phyloP scores from a whole-genome alignment of 2,888 invertebrate genomes.

The Drosophila tripunctata region DNA sequence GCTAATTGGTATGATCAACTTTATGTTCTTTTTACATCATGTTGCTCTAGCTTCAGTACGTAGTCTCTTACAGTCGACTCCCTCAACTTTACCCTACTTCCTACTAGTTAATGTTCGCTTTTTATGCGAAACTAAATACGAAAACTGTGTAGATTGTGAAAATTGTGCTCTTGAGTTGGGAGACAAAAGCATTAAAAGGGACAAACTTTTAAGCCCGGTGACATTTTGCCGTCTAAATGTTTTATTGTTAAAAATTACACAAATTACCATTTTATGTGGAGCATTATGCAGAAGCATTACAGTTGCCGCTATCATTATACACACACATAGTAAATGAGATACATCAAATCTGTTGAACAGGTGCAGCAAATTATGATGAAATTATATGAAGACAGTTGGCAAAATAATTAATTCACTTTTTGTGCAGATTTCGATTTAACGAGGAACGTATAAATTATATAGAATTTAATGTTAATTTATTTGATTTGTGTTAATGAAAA shows the following conservation, averaged over 20 bases:
- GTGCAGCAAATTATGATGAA: conserved; percentile 73
- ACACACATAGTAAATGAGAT: conserved; percentile 24
- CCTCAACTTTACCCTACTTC: too few species aligned
- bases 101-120: conserved; percentile 33
- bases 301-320: conserved; percentile 25
- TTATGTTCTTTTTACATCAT: too few species aligned
- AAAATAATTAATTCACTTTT: conserved; percentile 17
- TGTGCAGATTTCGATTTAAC: conserved; percentile 9
- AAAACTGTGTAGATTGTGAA: conserved; percentile 45
- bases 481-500: neutral
- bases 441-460: too few species aligned
- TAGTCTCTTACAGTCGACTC: too few species aligned
- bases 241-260: conserved; percentile 61
- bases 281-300: conserved; percentile 46
- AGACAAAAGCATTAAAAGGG: neutral
- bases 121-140: conserved; percentile 62
- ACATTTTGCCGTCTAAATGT: conserved; percentile 62
- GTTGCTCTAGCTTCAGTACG: too few species aligned
- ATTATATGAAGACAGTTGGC: conserved; percentile 58
- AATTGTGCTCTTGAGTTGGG: neutral
- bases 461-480: neutral
- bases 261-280: conserved; percentile 71
- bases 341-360: conserved; percentile 63
- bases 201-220: conserved; percentile 18
- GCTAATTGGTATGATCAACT: too few species aligned